Percentiles rank a stretch among this genome's conserved stretches.
Evolutionary conservation across 2,888 invertebrate genomes (phyloP).

Genomic region (Piscicola geometra): DNA sequence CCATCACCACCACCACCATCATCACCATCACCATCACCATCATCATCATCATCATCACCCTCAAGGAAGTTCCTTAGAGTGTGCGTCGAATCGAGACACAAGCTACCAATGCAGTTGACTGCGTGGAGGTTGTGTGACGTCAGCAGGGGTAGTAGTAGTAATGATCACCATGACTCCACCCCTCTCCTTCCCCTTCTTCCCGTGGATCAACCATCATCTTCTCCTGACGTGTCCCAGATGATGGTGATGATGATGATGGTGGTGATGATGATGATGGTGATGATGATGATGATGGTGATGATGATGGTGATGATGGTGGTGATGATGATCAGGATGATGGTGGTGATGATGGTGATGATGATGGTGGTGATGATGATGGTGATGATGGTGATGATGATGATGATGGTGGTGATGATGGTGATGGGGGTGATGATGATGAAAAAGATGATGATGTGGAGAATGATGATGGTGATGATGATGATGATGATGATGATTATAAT

Average conservation of each 20-base stretch:
- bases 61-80: too few species aligned
- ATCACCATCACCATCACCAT: constrained; percentile 95
- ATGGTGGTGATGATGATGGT: constrained; percentile 4
- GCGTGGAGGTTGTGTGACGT: too few species aligned
- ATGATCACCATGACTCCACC: too few species aligned
- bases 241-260: constrained; percentile 33
- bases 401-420: constrained; percentile 17
- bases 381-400: constrained; percentile 25
- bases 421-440: not conserved
- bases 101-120: too few species aligned
- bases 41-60: constrained; percentile 74
- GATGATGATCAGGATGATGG: constrained; percentile 20
- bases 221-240: not conserved
- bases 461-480: not conserved
- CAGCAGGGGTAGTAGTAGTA: too few species aligned
- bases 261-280: constrained; percentile 28
- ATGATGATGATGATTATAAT: not conserved
- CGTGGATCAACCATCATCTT: too few species aligned
- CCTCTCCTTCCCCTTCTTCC: too few species aligned
- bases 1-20: constrained; percentile 91
- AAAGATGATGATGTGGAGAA: not conserved
- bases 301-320: constrained; percentile 18
- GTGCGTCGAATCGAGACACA: too few species aligned
- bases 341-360: constrained; percentile 25
- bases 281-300: constrained; percentile 18